Percentiles rank a stretch among this genome's conserved stretches.
phyloP scores from a whole-genome alignment of 2,113 vertebrate species.

The Psittacula cyanocephala region DNA sequence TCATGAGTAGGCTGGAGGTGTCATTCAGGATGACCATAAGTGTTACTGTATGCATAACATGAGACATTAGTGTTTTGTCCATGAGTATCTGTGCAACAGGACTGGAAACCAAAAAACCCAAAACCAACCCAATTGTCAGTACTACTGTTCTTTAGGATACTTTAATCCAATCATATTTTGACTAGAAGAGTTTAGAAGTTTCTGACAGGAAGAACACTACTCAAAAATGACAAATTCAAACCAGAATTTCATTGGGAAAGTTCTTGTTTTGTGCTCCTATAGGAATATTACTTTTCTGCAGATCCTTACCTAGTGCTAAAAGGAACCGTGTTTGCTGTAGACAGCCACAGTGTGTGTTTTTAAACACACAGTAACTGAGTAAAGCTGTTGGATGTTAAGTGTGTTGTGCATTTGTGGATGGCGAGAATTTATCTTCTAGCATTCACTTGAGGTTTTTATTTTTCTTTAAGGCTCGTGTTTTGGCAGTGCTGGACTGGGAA shows the following conservation, averaged over 20 bases:
- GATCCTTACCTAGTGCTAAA: neutral
- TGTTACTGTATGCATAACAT: neutral
- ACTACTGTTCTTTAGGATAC: neutral
- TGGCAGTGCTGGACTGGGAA: constrained; percentile 93
- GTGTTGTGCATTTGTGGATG: neutral
- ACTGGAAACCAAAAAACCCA: neutral
- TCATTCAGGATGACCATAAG: neutral
- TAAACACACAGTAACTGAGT: neutral
- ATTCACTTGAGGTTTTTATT: neutral
- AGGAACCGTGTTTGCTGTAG: neutral
- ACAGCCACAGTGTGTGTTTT: neutral
- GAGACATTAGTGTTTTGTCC: neutral
- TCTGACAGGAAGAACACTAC: neutral
- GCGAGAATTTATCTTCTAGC: neutral
- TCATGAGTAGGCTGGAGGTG: neutral
- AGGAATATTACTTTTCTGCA: neutral
- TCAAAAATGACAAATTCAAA: neutral
- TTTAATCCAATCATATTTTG: neutral
- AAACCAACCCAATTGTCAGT: neutral
- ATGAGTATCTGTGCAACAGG: neutral
- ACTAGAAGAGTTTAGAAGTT: neutral
- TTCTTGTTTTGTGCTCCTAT: neutral
- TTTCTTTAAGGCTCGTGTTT: constrained; percentile 80
- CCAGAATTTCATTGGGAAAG: neutral
- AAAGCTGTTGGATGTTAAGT: neutral